Evolutionary conservation across 2,888 invertebrate species (phyloP), one percentile per base, ranked within the genome.

Genomic region (Eupithecia vulgata): DNA sequence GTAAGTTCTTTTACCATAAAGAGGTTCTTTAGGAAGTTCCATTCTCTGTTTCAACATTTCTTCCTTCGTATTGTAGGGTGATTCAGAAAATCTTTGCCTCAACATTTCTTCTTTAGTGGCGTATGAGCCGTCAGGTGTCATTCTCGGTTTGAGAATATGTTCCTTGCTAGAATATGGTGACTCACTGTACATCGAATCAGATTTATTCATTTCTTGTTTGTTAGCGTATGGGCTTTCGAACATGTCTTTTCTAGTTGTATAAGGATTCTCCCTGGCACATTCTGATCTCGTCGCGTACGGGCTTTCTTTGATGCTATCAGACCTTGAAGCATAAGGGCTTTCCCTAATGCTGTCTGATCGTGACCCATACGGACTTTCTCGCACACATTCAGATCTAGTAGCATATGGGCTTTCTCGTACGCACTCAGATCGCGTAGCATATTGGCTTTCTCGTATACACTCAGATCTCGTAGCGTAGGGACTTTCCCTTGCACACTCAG

Each of bases 61-160:
- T 76, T 94, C 94, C 80, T 94, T 94, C 17, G 94, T 94, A 77
- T 89, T 93, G 76, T 95, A 95, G 6, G 94, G 95, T 15, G 93
- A 95, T 82, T 95, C 95, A 5, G 93, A 93, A 80, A 93, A 94
- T 81, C 95, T 88, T 72, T 94, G 94, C 68, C 94, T 87, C 70
- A 95, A 84, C 94, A 95, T 93, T 78, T 95, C 94, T 83, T 95
- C 95, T 83, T 95, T 95, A 73, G 94, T 94, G 1, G 91, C 83
- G 79, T 95, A 95, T 6, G 94, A 90, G 77, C 90, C 93, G 79
- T 94, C 94, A 25, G 90, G 81, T 21, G 87, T 85, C 81, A 91
- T 85, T 87, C 92, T 90, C 48, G 91, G 88, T 79, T 90, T 87
- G 59, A 90, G 76, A 84, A 94, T 91, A 80, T 95, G 94, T 74